Percentiles rank a stretch among this genome's conserved stretches.
phyloP scores from a whole-genome alignment of 1,140 invertebrate species.

The Delia radicum region DNA sequence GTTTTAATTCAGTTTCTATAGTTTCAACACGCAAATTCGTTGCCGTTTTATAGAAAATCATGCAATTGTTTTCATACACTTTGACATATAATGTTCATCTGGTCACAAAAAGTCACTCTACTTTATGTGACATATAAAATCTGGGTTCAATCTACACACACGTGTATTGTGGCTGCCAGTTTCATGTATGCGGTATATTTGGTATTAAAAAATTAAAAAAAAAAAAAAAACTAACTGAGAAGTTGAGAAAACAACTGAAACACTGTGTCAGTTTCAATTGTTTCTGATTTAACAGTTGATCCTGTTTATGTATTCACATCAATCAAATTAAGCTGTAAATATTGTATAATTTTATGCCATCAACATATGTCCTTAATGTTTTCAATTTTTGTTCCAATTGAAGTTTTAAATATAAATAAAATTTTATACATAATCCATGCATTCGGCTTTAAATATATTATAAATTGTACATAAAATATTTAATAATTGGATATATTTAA shows the following conservation, averaged over 20 bases:
- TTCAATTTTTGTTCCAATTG: no score
- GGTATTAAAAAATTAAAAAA: neutral
- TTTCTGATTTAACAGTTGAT: neutral
- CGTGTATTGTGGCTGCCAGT: neutral
- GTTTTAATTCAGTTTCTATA: no score
- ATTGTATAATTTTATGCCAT: no score
- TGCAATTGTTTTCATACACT: neutral
- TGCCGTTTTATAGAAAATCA: neutral
- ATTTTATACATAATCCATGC: no score
- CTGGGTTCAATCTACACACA: neutral
- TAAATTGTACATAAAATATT: no score
- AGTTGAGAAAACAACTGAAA: neutral
- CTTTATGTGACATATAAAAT: neutral
- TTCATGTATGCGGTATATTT: neutral
- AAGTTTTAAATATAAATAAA: no score
- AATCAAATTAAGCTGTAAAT: no score
- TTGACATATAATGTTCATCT: neutral
- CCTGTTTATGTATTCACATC: no score
- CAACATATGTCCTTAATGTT: no score
- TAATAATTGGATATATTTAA: no score
- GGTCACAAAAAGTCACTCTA: neutral
- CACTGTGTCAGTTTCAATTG: neutral
- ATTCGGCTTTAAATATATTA: no score
- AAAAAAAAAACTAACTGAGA: neutral
- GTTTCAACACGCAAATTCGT: neutral